Conservation (phyloP, 2,888 invertebrate genomes). For the Leptogaster cylindrica region DNA sequence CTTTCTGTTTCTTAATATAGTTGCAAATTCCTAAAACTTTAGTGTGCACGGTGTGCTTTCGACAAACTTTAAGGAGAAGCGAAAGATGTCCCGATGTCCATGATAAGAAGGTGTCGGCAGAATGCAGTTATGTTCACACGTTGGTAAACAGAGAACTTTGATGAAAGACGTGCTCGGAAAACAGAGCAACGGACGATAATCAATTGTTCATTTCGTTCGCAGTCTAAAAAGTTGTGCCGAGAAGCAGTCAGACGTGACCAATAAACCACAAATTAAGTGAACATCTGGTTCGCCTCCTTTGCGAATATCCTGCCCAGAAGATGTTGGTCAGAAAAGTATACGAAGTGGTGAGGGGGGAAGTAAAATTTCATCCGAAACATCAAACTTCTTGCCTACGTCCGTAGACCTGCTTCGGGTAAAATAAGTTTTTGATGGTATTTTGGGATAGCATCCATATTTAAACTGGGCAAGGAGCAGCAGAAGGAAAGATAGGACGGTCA, state of each 20-base stretch:
- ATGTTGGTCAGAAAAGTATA: neutral
- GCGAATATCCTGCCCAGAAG: neutral
- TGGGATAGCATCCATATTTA: neutral
- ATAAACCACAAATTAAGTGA: constrained; percentile 43
- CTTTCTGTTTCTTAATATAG: constrained; percentile 6
- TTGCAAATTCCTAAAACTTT: constrained; percentile 20
- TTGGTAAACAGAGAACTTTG: constrained; percentile 38
- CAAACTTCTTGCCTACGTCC: constrained; percentile 23
- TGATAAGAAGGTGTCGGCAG: neutral
- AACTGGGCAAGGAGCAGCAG: neutral
- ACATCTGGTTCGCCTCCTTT: constrained; percentile 31
- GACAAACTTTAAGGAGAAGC: neutral
- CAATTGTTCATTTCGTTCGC: constrained; percentile 35
- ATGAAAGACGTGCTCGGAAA: constrained; percentile 34
- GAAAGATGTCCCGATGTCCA: too few species aligned
- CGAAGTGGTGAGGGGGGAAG: neutral
- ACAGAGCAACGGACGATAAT: constrained; percentile 24
- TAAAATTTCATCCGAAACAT: constrained; percentile 16
- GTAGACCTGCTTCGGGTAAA: neutral
- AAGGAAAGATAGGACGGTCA: neutral
- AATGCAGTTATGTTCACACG: constrained; percentile 37
- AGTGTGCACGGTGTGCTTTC: constrained; percentile 14
- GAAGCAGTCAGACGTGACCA: constrained; percentile 41
- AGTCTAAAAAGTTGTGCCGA: constrained; percentile 25
- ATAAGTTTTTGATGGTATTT: neutral